phyloP scores from a whole-genome alignment of 2,888 invertebrate species.

The Nebria brevicollis region DNA sequence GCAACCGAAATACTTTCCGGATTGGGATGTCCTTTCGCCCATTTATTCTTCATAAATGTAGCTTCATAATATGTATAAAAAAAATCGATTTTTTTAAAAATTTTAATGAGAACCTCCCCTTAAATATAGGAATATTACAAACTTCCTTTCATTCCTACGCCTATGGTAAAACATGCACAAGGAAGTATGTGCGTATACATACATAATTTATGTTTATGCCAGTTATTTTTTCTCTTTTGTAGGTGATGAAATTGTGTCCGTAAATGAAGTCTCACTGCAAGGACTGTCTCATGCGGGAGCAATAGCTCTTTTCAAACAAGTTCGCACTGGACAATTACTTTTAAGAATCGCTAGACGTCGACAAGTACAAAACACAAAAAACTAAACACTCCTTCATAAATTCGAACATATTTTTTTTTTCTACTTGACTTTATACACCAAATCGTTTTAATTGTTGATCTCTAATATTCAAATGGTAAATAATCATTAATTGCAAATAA shows the following conservation, averaged over 20 bases:
- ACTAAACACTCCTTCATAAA: not conserved
- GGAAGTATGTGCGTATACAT: not conserved
- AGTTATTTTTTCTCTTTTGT: constrained; percentile 48
- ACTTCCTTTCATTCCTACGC: not conserved
- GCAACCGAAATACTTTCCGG: no score
- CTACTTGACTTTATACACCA: not conserved
- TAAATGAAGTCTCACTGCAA: constrained; percentile 68
- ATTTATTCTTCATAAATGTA: no score
- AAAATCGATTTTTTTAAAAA: no score
- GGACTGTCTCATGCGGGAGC: constrained; percentile 13
- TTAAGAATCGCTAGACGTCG: constrained; percentile 21
- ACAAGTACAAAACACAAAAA: constrained; percentile 14
- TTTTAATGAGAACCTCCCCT: no score
- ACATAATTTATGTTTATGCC: not conserved
- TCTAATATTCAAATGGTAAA: not conserved
- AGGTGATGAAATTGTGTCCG: constrained; percentile 89
- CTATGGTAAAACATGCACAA: not conserved
- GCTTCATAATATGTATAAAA: no score
- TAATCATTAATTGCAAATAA: not conserved
- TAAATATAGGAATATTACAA: no score
- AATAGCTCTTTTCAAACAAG: constrained; percentile 7
- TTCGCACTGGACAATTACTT: constrained; percentile 14
- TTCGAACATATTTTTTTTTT: not conserved
- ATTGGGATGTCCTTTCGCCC: no score
- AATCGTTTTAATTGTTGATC: not conserved